phyloP scores from a whole-genome alignment of 2,888 invertebrate species.

The Polydrusus tereticollis region DNA sequence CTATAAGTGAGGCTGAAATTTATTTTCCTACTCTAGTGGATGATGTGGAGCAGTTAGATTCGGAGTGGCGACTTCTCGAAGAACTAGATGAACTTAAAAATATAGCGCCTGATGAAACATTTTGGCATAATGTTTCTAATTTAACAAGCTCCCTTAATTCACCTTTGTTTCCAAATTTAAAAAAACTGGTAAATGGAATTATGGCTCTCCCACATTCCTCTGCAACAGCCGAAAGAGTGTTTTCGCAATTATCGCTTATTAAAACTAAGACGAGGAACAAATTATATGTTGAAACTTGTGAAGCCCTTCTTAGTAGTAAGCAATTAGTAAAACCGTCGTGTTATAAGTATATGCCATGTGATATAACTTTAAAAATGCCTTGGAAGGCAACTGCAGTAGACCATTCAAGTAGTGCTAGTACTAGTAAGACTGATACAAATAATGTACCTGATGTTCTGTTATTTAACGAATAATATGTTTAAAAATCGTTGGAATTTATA shows the following conservation, averaged over 20 bases:
- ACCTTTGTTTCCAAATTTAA: conserved; percentile 28
- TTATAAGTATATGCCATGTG: background rate
- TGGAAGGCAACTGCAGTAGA: background rate
- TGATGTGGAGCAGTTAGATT: conserved; percentile 15
- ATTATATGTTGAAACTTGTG: conserved; percentile 20
- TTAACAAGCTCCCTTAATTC: conserved; percentile 13
- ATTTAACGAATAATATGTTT: background rate
- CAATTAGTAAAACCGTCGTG: background rate
- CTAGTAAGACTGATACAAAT: background rate
- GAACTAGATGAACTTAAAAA: conserved; percentile 10
- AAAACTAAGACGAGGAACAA: conserved; percentile 51
- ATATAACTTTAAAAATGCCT: background rate
- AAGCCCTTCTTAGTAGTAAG: conserved; percentile 10
- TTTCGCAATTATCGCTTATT: conserved; percentile 49
- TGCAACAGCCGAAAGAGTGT: conserved; percentile 52
- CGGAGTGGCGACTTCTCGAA: conserved; percentile 15
- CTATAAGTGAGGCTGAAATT: conserved; percentile 15
- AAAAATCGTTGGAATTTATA: background rate
- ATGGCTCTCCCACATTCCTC: conserved; percentile 51
- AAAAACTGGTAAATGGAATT: conserved; percentile 25
- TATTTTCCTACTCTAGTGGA: conserved; percentile 9
- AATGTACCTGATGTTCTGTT: background rate
- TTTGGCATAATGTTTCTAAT: conserved; percentile 14
- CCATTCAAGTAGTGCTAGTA: background rate
- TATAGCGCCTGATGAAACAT: background rate